Base-by-base conservation (phyloP, 2,113 vertebrate species). In the Meleagris gallopavo region DNA sequence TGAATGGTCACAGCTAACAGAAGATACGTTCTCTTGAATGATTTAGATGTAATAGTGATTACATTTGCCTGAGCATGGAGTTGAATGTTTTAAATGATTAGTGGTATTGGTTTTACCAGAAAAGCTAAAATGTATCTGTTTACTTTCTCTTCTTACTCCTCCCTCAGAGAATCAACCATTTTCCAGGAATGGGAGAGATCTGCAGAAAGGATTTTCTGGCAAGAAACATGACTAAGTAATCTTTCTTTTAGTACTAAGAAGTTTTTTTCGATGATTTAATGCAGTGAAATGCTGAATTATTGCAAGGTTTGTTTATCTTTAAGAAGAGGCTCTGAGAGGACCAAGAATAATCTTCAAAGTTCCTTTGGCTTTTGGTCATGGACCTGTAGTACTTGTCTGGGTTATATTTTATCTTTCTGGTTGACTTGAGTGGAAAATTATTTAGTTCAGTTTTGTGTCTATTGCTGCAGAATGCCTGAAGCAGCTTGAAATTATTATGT, bases 201-300 rank as follows among this genome's bases (percentile, higher is more conserved):
- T 99, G 99, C 98, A 98, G 99, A 73, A 99, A 99, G 98, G 99
- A 99, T 98, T 99, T 99, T 97, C 97, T 99, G 84, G 99, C 99
- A 96, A 99, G 99, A 97, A 99, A 99, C 98, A 99, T 99, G 99
- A 98, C 99, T 95, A 99, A 99, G 99, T 99, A 99, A 99, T 98
- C 96, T 82, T 95, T 95, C 86, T 95, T 97, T 74, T 88, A 94
- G 77, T 84, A 93, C 88, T 80, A 93, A 61, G 77, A 95, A 41
- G 19, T 65, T 96, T 71, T 43, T 43, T 50, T 86, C 15, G 46
- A 12, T 57, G 45, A 61, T 89, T 94, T 73, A 75, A 52, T 89
- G 55, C 40, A 73, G 13, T 77, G 50, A 17, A 55, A 22, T 71
- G 67, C 11, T 50, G 15, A 82, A 24, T 60, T 84, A 22, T 78